These are phyloP conservation scores for Scaptomyza tumidula DNA, from an alignment of 2,888 invertebrate species.

Conservation along the genomic window DNA sequence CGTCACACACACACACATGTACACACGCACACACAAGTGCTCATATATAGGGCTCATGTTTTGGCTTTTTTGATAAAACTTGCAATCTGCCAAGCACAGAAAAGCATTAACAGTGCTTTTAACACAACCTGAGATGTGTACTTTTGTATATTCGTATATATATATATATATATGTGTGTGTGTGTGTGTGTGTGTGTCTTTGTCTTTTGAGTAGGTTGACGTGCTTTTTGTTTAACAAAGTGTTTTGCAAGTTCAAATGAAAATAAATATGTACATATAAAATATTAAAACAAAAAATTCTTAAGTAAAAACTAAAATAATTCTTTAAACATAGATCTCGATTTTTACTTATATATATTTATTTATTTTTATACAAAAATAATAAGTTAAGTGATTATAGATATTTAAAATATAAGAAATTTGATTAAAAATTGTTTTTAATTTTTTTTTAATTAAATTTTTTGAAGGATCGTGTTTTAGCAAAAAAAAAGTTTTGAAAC, in stretches of 20 bases:
- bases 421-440: no score
- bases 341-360: no score
- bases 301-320: not conserved
- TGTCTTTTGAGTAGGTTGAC: not conserved
- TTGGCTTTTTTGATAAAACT: constrained; percentile 69
- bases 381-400: no score
- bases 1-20: not conserved
- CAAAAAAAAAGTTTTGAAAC: no score
- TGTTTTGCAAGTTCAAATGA: not conserved
- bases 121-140: constrained; percentile 9
- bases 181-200: not conserved
- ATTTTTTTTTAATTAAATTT: no score
- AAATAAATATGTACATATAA: not conserved
- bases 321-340: no score
- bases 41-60: constrained; percentile 29
- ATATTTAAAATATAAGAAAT: no score
- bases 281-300: not conserved
- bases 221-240: constrained; percentile 48
- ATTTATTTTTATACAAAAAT: no score
- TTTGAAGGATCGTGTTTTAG: no score
- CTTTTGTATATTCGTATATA: not conserved
- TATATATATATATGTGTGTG: not conserved
- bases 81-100: constrained; percentile 68
- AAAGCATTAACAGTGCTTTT: constrained; percentile 73
- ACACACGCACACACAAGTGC: not conserved